Conservation (phyloP, 2,797 vertebrate genomes). For the Argya squamiceps region DNA sequence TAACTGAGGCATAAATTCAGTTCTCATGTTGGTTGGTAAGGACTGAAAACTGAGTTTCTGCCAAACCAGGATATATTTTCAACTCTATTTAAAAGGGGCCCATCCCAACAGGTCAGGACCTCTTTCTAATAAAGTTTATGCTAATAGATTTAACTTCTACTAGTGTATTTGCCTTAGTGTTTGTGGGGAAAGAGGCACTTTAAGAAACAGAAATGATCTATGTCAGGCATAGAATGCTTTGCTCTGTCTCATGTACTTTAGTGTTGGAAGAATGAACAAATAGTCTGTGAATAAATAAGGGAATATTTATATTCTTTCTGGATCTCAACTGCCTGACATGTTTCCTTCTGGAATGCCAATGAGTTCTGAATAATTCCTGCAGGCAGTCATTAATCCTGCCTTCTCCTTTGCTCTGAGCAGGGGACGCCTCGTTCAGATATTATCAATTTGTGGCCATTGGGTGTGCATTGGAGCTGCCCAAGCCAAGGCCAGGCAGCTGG, state of each 20-base stretch:
- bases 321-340: not conserved
- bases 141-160: conserved; percentile 38
- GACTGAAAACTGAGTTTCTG: conserved; percentile 34
- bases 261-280: conserved; percentile 47
- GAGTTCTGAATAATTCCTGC: conserved; percentile 45
- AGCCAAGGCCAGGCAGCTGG: not conserved
- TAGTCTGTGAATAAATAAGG: conserved; percentile 49
- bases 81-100: not conserved
- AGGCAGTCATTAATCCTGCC: conserved; percentile 36
- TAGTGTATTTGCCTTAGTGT: not conserved
- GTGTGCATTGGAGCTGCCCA: not conserved
- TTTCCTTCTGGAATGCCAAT: conserved; percentile 38
- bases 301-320: conserved; percentile 49
- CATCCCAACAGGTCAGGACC: conserved; percentile 22
- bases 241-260: conserved; percentile 19
- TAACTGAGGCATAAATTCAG: conserved; percentile 38
- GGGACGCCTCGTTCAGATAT: not conserved
- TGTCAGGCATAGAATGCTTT: conserved; percentile 13
- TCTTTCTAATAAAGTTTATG: conserved; percentile 40
- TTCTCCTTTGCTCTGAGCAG: not conserved
- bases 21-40: conserved; percentile 1
- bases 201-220: conserved; percentile 33
- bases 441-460: not conserved
- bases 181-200: not conserved
- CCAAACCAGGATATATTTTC: not conserved